Conservation (phyloP, 2,797 vertebrate species). For the Enteromius radiatus region DNA sequence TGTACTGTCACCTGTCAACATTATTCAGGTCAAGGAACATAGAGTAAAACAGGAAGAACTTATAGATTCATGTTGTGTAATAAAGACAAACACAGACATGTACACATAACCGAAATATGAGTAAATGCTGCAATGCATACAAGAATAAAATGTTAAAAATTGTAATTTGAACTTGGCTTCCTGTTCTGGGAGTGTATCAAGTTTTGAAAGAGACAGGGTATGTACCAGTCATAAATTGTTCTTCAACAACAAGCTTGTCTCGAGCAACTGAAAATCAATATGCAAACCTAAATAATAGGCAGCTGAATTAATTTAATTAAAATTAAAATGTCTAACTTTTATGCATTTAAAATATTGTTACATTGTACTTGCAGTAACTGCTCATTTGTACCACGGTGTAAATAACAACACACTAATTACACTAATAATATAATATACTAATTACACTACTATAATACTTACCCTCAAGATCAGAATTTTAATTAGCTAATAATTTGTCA, state of each 20-base stretch:
- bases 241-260: not conserved
- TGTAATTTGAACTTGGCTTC: not conserved
- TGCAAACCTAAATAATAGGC: not conserved
- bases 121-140: not conserved
- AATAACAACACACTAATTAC: not conserved
- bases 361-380: not conserved
- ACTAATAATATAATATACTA: not conserved
- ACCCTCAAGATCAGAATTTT: not conserved
- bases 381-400: not conserved
- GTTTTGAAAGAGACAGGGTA: not conserved
- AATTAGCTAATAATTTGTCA: not conserved
- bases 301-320: too few relatives aligned
- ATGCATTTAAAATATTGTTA: not conserved
- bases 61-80: not conserved
- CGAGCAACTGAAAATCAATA: not conserved
- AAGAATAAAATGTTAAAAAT: conserved; percentile 15
- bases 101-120: not conserved
- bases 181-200: not conserved
- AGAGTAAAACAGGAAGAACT: conserved; percentile 6
- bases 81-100: not conserved
- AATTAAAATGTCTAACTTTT: not conserved
- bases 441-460: too few relatives aligned
- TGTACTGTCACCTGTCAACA: not conserved
- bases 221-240: not conserved
- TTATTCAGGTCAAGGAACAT: not conserved